These are phyloP conservation scores for Drosophila mimetica DNA, from an alignment of 2,888 invertebrate species.

Conservation along the genomic window DNA sequence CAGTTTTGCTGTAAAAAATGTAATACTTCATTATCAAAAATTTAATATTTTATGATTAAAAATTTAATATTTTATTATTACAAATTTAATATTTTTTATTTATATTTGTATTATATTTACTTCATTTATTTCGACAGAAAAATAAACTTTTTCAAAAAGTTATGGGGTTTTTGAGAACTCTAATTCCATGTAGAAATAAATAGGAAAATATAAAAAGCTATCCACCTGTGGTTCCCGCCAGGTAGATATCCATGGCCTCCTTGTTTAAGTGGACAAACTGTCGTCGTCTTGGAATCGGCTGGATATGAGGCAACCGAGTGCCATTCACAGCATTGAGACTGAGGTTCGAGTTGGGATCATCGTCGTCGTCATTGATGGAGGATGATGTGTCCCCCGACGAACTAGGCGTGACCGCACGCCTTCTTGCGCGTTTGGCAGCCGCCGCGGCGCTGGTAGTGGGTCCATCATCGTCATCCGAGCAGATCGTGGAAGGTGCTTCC, in stretches of 20 bases:
- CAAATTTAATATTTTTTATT: too few species aligned
- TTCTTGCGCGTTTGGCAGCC: neutral
- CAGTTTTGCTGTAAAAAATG: neutral
- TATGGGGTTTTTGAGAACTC: neutral
- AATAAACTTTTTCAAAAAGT: neutral
- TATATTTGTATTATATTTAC: too few species aligned
- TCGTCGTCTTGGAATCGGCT: conserved; percentile 38
- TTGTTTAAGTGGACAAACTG: conserved; percentile 21
- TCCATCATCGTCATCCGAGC: neutral
- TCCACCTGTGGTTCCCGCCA: conserved; percentile 42
- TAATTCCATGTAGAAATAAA: too few species aligned
- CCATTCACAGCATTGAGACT: conserved; percentile 73
- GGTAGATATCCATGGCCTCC: conserved; percentile 29
- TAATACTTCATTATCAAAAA: neutral
- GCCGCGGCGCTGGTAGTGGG: neutral
- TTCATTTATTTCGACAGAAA: too few species aligned
- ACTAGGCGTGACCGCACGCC: neutral
- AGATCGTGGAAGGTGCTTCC: neutral
- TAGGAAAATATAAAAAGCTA: neutral
- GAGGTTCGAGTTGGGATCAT: conserved; percentile 52
- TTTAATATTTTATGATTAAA: too few species aligned
- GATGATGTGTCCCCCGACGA: neutral
- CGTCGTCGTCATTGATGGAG: conserved; percentile 3
- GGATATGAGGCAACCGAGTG: conserved; percentile 57
- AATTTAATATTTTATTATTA: neutral